Evolutionary conservation across 2,888 invertebrate species (phyloP).

Genomic region (Apamea anceps): DNA sequence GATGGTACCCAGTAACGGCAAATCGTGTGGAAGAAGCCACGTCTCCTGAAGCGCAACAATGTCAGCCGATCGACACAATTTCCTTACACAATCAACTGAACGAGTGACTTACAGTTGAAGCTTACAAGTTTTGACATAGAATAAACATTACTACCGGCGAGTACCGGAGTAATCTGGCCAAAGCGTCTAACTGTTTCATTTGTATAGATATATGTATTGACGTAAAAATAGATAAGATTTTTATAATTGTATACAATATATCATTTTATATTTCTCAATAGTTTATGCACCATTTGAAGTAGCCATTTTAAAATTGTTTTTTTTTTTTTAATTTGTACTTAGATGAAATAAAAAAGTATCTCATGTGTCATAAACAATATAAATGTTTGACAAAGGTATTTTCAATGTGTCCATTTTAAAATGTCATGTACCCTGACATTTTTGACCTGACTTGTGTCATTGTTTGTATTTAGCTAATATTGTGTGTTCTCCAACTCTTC

Average conservation of each 20-base stretch:
- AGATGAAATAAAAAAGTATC: no score
- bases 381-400: background rate
- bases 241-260: background rate
- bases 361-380: background rate
- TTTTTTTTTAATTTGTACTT: background rate
- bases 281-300: no score
- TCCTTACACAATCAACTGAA: no score
- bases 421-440: no score
- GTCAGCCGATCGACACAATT: no score
- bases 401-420: background rate
- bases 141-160: background rate
- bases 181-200: background rate
- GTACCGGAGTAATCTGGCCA: background rate
- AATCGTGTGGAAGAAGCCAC: no score
- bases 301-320: background rate
- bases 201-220: constrained; percentile 20
- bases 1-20: no score
- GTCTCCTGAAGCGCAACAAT: no score
- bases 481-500: no score
- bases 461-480: background rate
- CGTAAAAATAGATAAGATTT: background rate
- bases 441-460: no score
- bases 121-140: no score
- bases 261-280: background rate
- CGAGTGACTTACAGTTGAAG: no score